Evolutionary conservation across 1,140 invertebrate species (phyloP).

Genomic region (Drosophila hydei): DNA sequence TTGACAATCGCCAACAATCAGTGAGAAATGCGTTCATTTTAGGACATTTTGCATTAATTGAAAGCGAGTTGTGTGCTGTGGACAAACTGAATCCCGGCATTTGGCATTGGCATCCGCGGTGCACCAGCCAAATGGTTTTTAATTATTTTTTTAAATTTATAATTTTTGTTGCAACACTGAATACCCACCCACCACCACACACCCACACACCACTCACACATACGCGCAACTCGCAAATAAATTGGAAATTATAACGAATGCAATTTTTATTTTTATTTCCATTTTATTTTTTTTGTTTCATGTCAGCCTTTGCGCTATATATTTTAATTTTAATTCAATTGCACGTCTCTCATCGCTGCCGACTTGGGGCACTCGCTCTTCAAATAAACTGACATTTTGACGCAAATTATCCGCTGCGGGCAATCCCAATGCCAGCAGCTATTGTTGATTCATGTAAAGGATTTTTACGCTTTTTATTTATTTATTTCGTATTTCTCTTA

Average conservation of each 20-base stretch:
- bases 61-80: conserved; percentile 55
- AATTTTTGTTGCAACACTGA: conserved; percentile 43
- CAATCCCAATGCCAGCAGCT: conserved; percentile 41
- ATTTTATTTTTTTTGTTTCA: conserved; percentile 4
- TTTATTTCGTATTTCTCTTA: background rate
- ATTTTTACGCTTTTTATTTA: background rate
- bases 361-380: conserved; percentile 52
- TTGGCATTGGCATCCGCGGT: conserved; percentile 24
- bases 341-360: conserved; percentile 55
- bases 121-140: conserved; percentile 61
- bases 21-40: conserved; percentile 70
- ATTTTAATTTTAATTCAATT: conserved; percentile 80
- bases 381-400: conserved; percentile 74
- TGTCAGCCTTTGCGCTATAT: conserved; percentile 48
- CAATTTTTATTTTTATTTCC: conserved; percentile 26
- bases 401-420: conserved; percentile 70
- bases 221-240: conserved; percentile 43
- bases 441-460: conserved; percentile 14
- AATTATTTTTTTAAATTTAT: conserved; percentile 77
- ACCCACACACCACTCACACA: background rate
- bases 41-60: conserved; percentile 76
- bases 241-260: conserved; percentile 68
- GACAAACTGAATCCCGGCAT: conserved; percentile 26
- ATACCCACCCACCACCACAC: background rate
- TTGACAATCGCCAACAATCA: conserved; percentile 69